Base-by-base conservation (phyloP, 92 coral and sea anemone genomes). In the Scolanthus callimorphus region DNA sequence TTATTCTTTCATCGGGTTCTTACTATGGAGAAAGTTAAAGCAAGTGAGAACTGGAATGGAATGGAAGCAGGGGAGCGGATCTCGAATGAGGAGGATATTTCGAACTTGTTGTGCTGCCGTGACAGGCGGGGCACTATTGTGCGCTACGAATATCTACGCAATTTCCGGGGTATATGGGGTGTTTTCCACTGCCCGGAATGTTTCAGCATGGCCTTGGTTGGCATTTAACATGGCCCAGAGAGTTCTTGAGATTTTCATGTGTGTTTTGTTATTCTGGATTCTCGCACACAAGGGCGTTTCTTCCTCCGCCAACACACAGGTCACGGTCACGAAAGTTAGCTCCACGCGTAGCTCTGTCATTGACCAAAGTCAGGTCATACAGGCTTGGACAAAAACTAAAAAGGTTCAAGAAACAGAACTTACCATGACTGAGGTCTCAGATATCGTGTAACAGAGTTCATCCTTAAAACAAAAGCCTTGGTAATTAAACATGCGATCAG, bases 141-240 rank as follows among this genome's bases (percentile, higher is more conserved):
- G 79, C 44, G 69, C 54, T 23, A 37, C 72, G 51, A 84, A 86
- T 21, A 44, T 77, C 21, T 86, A 82, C 59, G 89, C 78, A 1
- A 81, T 86, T 81, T 29, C 47, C 6, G 82, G 82, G 8, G 80
- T 86, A 8, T 82, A 82, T 20, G 89, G 95, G 4, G 71, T 69
- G 44, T 82, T 82, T 44, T 76, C 95, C 10, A 57, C 76, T 6
- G 70, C 60, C 11, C 67, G 24, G 2, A 25, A 8, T 46, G 89
- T 82, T 26, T 22, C 65, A 0, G 79, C 95, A 17, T 77, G 95
- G 95, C 95, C 95, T 8, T 86, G 95, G 95, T 73, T 63, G 57
- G 79, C 51, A 11, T 82, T 82, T 24, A 75, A 82, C 64, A 82
- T 87, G 11, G 46, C 48, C 31, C 70, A 76, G 25, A 29, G 95